Conservation (phyloP, 2,113 vertebrate genomes). For the Gavia stellata region DNA sequence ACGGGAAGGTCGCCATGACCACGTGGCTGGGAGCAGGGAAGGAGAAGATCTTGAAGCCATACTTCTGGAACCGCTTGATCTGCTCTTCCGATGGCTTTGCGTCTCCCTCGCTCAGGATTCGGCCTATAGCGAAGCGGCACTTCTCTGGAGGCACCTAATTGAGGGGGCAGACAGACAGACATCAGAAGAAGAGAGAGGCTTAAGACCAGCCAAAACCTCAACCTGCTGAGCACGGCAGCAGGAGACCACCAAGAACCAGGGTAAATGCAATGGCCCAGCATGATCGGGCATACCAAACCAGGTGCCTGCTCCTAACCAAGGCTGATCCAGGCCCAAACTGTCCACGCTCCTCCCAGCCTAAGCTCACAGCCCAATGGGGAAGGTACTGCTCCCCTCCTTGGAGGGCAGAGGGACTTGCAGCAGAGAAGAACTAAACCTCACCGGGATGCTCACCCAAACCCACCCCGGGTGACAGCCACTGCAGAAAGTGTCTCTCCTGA, state of each 20-base stretch:
- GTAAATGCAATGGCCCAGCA: neutral
- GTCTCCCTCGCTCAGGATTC: conserved; percentile 87
- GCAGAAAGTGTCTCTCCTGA: neutral
- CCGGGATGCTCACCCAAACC: neutral
- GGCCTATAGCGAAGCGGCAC: conserved; percentile 84
- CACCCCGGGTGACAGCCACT: neutral
- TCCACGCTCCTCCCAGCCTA: neutral
- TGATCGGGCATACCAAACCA: neutral
- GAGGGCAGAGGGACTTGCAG: neutral
- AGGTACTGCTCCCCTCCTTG: neutral
- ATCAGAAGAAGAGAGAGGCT: neutral
- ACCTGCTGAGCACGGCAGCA: neutral
- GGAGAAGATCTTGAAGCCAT: conserved; percentile 87
- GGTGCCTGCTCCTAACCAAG: neutral
- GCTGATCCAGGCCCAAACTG: neutral
- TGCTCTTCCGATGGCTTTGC: conserved; percentile 76
- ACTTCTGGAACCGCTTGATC: conserved; percentile 81
- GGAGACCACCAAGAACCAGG: neutral
- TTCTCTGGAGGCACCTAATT: conserved; percentile 77
- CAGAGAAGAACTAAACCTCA: neutral
- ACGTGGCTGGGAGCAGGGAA: conserved; percentile 89
- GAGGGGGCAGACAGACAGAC: neutral
- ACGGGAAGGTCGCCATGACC: conserved; percentile 84
- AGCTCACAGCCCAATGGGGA: neutral
- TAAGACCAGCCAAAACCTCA: neutral